A percentile compares a stretch with the other conserved stretches of the same genome.
These are phyloP conservation scores for Onthophagus taurus DNA, from an alignment of 1,140 invertebrate species.

Conservation along the genomic window DNA sequence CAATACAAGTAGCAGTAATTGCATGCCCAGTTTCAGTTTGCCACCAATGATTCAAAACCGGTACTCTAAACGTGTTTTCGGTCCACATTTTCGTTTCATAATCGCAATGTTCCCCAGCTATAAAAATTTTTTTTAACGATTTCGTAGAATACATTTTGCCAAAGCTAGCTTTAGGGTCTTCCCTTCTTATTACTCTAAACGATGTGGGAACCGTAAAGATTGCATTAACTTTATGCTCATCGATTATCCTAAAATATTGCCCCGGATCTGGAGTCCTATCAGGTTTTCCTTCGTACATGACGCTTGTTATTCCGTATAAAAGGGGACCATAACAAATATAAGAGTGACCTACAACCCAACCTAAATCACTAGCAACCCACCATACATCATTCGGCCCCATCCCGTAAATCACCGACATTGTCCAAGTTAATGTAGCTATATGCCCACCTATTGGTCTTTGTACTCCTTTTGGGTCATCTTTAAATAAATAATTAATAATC, in stretches of 20 bases:
- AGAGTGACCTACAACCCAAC: constrained; percentile 91
- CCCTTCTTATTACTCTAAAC: constrained; percentile 70
- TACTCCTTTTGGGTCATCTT: constrained; percentile 73
- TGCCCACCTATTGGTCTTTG: constrained; percentile 80
- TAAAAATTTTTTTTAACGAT: constrained; percentile 69
- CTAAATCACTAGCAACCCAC: constrained; percentile 78
- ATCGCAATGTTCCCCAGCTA: constrained; percentile 91
- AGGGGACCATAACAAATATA: constrained; percentile 90
- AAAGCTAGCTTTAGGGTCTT: constrained; percentile 57
- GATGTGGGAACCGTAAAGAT: constrained; percentile 88
- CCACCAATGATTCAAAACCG: constrained; percentile 93
- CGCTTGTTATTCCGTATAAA: constrained; percentile 67
- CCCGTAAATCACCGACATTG: constrained; percentile 75
- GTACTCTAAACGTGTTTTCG: constrained; percentile 67
- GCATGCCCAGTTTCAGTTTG: constrained; percentile 90
- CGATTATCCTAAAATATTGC: constrained; percentile 84
- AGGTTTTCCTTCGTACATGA: constrained; percentile 92
- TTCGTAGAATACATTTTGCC: constrained; percentile 61
- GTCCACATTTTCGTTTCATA: constrained; percentile 84
- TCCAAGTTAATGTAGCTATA: constrained; percentile 73
- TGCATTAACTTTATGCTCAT: constrained; percentile 73
- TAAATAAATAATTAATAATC: constrained; percentile 1
- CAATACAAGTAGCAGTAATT: constrained; percentile 74
- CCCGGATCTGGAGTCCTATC: constrained; percentile 85
- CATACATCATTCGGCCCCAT: constrained; percentile 72